Conservation (phyloP, 2,888 invertebrate genomes). For the Scelioninae gen. 1 region DNA sequence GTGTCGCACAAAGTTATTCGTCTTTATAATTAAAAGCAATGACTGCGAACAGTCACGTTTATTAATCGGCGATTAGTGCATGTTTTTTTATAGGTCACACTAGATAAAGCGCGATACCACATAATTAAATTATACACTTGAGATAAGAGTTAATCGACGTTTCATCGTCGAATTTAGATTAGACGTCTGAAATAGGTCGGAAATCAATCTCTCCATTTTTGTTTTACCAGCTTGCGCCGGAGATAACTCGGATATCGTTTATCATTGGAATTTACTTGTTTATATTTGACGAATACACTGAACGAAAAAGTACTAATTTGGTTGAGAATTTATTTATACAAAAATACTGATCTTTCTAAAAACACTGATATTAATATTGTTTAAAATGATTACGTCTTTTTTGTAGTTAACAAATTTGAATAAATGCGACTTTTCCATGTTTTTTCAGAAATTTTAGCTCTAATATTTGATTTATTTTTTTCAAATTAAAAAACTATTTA, state of each 20-base stretch:
- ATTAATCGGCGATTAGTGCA: conserved; percentile 59
- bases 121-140: conserved; percentile 66
- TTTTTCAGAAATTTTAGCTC: no score
- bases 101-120: conserved; percentile 60
- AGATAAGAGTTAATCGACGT: conserved; percentile 68
- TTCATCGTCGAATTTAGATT: conserved; percentile 69
- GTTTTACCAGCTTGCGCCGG: conserved; percentile 61
- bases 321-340: no score
- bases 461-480: no score
- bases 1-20: conserved; percentile 57
- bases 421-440: no score
- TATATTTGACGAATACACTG: background rate
- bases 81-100: conserved; percentile 53
- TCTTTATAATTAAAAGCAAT: conserved; percentile 54
- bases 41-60: conserved; percentile 52
- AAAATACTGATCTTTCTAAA: no score
- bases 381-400: no score
- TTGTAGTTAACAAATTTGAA: no score
- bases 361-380: no score
- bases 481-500: no score
- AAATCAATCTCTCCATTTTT: conserved; percentile 66
- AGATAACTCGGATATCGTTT: conserved; percentile 66
- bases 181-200: conserved; percentile 65
- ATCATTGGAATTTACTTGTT: conserved; percentile 51
- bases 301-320: no score